Base-by-base conservation (phyloP, 2,797 vertebrate species). In the Gastrophryne carolinensis region DNA sequence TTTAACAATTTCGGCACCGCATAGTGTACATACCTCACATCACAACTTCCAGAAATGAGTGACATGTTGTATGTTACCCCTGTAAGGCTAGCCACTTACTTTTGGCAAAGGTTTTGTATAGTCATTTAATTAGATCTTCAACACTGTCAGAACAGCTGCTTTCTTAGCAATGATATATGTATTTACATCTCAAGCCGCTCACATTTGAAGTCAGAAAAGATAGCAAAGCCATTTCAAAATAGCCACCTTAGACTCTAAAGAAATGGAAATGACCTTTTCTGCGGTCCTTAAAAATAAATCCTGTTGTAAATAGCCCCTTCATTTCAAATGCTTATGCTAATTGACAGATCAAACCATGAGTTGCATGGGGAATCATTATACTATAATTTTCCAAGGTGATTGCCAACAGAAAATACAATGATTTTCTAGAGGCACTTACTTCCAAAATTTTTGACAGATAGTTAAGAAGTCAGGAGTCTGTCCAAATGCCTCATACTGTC, bases 341-440 rank as follows among this genome's bases (percentile, higher is more conserved):
- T 74, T 74, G 72, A 66, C 72, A 74, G 72, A 58, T 56, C 66
- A 74, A 58, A 56, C 72, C 23, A 32, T 50, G 62, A 66, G 62
- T 50, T 58, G 39, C 52, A 66, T 53, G 58, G 37, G 34, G 53
- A n/a, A 66, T 74, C 72, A 74, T 74, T 74, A 74, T 37, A 74
- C 58, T 21, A n/a, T 74, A 66, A 74, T 73, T 73, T 73, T 73
- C 50, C 3, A 24, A 58, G 72, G 62, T 58, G 72, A 74, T 66
- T 74, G 62, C 72, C 72, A 66, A 66, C 44, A 24, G 62, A 66
- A 74, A 66, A 47, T 66, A 58, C 62, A 37, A 37, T 58, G 29
- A 39, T 24, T 66, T 73, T 73, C 72, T 57, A 57, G 66, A 58
- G 72, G 44, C 61, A 75, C 67, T 75, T 75, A 68, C 68, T 75